Conservation (phyloP, 1,140 invertebrate genomes). For the Phthorimaea operculella region DNA sequence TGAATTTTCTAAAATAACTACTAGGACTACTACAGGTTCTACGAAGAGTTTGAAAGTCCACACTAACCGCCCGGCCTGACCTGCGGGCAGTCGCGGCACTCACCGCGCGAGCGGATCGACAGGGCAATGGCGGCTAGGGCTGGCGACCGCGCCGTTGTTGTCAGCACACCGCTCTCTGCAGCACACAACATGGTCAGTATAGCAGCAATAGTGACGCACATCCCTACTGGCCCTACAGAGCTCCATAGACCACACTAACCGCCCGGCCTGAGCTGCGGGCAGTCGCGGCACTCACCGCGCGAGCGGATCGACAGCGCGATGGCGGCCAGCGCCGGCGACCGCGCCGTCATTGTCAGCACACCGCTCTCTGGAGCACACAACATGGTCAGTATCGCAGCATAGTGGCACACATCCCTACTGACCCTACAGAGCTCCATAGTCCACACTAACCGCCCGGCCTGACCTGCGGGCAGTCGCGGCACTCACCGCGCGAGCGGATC, state of each 20-base stretch:
- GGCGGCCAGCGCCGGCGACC: slow-evolving; percentile 4
- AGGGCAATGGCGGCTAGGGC: slow-evolving; percentile 9
- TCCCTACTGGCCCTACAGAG: neutral
- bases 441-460: neutral
- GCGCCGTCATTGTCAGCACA: neutral
- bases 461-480: slow-evolving; percentile 1
- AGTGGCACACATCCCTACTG: neutral
- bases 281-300: slow-evolving; percentile 7
- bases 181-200: neutral
- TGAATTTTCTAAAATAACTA: too few relatives aligned
- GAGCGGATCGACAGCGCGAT: slow-evolving; percentile 12
- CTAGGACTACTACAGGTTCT: too few relatives aligned
- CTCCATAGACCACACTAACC: neutral
- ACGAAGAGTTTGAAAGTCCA: too few relatives aligned
- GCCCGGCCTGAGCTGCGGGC: neutral
- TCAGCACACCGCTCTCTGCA: neutral
- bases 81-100: slow-evolving; percentile 4
- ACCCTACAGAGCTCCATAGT: neutral
- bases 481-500: slow-evolving; percentile 10
- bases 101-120: slow-evolving; percentile 10
- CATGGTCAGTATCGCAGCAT: neutral
- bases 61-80: neutral
- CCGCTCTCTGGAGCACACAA: neutral
- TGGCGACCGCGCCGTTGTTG: neutral
- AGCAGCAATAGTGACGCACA: neutral